phyloP scores from a whole-genome alignment of 53 echinoderm and acorn worm species.

The Holothuria leucospilota region DNA sequence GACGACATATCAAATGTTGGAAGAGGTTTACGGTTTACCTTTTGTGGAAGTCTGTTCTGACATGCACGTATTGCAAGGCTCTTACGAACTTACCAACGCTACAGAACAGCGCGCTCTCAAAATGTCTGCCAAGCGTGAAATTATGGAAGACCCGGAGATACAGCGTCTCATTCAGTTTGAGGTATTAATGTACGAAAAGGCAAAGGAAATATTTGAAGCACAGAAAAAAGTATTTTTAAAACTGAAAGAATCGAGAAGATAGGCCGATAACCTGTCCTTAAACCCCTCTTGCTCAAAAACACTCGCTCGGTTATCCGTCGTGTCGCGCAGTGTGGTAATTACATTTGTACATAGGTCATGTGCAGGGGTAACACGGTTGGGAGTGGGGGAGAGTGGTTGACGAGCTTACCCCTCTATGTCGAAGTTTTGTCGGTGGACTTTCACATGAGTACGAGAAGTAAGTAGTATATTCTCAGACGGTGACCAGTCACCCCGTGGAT shows the following conservation, averaged over 20 bases:
- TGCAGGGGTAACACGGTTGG: too few species aligned
- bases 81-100: background rate
- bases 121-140: background rate
- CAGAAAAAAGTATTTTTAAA: background rate
- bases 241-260: background rate
- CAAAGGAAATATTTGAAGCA: background rate
- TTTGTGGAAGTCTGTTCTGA: background rate
- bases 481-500: too few species aligned
- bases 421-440: too few species aligned
- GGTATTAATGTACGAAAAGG: background rate
- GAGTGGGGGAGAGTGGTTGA: too few species aligned
- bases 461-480: too few species aligned
- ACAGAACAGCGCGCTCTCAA: background rate
- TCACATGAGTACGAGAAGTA: too few species aligned
- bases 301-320: too few species aligned
- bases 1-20: background rate
- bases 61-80: background rate
- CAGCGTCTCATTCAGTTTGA: background rate
- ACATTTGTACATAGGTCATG: too few species aligned
- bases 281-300: too few species aligned
- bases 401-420: too few species aligned
- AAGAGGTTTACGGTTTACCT: conserved; percentile 6
- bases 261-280: too few species aligned
- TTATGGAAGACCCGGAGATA: conserved; percentile 2
- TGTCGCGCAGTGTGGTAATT: too few species aligned